These are phyloP conservation scores for Yponomeuta plumbellus DNA, from an alignment of 2,888 invertebrate species.

Conservation along the genomic window DNA sequence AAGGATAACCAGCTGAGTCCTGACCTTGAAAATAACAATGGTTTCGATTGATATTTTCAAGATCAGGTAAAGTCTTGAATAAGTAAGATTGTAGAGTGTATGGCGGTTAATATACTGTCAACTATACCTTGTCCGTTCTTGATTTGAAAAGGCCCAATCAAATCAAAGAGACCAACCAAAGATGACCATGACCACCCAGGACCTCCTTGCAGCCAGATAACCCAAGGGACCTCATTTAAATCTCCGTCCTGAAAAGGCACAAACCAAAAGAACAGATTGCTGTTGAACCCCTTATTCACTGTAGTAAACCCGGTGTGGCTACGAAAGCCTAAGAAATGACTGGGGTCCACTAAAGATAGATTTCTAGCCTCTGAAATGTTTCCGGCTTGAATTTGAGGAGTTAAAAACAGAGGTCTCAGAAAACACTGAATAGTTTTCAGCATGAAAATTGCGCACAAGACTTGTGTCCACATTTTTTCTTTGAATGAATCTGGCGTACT, in stretches of 20 bases:
- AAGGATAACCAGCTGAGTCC: too few relatives aligned
- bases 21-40: too few relatives aligned
- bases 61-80: too few relatives aligned
- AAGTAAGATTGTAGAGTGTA: too few relatives aligned
- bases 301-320: conserved; percentile 73
- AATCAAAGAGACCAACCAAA: conserved; percentile 18
- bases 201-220: conserved; percentile 87
- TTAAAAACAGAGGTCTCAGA: conserved; percentile 24
- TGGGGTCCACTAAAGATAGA: conserved; percentile 32
- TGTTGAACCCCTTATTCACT: conserved; percentile 80
- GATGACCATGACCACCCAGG: conserved; percentile 82
- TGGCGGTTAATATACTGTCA: too few relatives aligned
- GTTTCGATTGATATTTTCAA: too few relatives aligned
- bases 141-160: conserved; percentile 24
- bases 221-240: conserved; percentile 60
- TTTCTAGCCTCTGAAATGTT: conserved; percentile 27
- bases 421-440: not conserved
- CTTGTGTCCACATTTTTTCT: not conserved
- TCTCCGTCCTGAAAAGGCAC: conserved; percentile 71
- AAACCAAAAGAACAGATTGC: conserved; percentile 89
- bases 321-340: conserved; percentile 35
- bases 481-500: not conserved
- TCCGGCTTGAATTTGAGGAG: conserved; percentile 30
- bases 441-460: not conserved
- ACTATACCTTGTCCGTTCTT: conserved; percentile 32